phyloP scores from a whole-genome alignment of 30 jellyfish, hydroid and myxozoan genomes.

The Hydra vulgaris region DNA sequence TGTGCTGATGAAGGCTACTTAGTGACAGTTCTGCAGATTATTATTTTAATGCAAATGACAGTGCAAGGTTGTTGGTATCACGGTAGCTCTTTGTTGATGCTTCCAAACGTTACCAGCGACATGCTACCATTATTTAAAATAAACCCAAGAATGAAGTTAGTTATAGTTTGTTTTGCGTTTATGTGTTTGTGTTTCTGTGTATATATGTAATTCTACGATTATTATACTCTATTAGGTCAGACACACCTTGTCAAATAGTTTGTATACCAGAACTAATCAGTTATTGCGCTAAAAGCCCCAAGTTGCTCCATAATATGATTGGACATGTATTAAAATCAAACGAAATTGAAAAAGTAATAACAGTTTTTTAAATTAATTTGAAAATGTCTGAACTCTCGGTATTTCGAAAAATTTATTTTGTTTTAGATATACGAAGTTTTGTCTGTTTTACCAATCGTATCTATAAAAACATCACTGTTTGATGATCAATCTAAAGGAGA shows the following conservation, averaged over 20 bases:
- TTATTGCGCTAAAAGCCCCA: too few species aligned
- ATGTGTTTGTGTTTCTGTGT: too few species aligned
- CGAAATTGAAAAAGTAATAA: too few species aligned
- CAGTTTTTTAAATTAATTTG: too few species aligned
- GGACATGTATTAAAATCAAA: too few species aligned
- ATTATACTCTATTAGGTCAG: slow-evolving; percentile 2
- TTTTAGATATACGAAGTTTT: slow-evolving; percentile 26
- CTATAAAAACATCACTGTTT: slow-evolving; percentile 26
- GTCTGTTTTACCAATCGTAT: slow-evolving; percentile 41
- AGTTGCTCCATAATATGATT: too few species aligned
- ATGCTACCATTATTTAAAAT: slow-evolving; percentile 27
- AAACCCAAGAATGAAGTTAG: slow-evolving; percentile 30
- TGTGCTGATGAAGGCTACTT: slow-evolving; percentile 94
- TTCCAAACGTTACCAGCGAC: slow-evolving; percentile 68
- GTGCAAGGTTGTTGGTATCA: slow-evolving; percentile 86
- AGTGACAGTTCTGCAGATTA: slow-evolving; percentile 58
- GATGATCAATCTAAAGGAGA: slow-evolving; percentile 27
- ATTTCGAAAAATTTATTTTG: too few species aligned
- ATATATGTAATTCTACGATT: background rate
- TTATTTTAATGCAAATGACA: slow-evolving; percentile 68
- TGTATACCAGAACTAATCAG: too few species aligned
- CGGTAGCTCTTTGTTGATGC: slow-evolving; percentile 55
- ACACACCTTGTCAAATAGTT: too few species aligned
- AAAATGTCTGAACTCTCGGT: too few species aligned
- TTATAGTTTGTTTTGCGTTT: too few species aligned